Conservation (phyloP, 92 coral and sea anemone genomes). For the Porites evermanni region DNA sequence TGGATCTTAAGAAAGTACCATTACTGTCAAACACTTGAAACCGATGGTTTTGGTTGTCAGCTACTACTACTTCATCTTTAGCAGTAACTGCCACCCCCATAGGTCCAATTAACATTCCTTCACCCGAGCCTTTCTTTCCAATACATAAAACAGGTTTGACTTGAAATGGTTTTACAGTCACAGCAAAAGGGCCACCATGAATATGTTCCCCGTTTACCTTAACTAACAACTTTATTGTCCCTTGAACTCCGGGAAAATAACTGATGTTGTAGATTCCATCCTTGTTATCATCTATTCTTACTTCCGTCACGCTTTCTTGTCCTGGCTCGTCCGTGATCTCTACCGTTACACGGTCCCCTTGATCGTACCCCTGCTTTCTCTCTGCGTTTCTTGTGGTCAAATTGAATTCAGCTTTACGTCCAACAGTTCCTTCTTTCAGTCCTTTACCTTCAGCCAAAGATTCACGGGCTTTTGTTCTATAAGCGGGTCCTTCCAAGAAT, state of each 20-base stretch:
- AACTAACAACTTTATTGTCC: background rate
- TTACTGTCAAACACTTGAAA: no score
- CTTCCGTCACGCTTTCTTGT: background rate
- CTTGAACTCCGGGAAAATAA: background rate
- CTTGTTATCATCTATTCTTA: background rate
- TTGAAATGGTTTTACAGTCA: background rate
- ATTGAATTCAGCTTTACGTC: background rate
- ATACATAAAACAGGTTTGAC: background rate
- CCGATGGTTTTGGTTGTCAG: background rate
- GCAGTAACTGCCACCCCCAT: background rate
- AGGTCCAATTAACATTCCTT: background rate
- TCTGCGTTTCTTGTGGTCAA: background rate
- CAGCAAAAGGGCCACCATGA: background rate
- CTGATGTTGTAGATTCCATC: conserved; percentile 1
- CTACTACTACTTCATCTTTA: background rate
- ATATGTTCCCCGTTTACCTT: conserved; percentile 2
- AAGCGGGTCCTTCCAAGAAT: background rate
- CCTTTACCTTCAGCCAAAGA: background rate
- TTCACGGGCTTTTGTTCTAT: background rate
- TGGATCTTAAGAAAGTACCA: no score
- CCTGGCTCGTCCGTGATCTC: background rate
- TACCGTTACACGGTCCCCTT: background rate
- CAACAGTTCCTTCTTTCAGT: background rate
- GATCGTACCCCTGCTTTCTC: background rate
- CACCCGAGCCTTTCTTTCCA: background rate